These are phyloP conservation scores for Hylia prasina DNA, from an alignment of 2,113 vertebrate species.

Conservation along the genomic window DNA sequence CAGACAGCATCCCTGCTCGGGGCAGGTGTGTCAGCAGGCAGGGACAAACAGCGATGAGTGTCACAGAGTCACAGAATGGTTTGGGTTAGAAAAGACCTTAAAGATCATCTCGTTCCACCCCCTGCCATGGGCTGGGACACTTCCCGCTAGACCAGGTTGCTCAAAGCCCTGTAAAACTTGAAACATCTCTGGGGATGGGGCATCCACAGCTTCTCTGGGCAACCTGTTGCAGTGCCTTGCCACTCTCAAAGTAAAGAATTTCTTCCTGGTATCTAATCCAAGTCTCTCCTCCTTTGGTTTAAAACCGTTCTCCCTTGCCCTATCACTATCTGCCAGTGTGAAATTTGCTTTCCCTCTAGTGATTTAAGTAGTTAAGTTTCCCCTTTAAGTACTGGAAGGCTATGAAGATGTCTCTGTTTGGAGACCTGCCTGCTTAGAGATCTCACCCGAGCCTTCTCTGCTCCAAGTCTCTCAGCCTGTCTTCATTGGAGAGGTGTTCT, in stretches of 20 bases:
- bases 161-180: neutral
- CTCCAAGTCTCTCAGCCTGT: neutral
- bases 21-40: neutral
- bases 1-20: neutral
- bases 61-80: neutral
- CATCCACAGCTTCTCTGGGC: neutral
- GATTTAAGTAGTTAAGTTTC: neutral
- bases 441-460: rapidly evolving
- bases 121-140: neutral
- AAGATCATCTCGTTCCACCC: neutral
- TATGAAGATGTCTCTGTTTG: neutral
- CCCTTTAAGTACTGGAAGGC: neutral
- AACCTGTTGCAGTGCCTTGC: neutral
- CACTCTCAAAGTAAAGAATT: neutral
- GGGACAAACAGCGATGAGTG: neutral
- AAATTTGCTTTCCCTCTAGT: neutral
- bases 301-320: neutral
- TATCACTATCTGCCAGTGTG: neutral
- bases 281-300: neutral
- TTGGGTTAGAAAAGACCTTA: neutral
- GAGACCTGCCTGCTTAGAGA: neutral
- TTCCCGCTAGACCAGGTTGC: neutral
- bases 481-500: neutral
- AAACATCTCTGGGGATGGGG: neutral
- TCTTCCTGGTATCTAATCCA: neutral